These are phyloP conservation scores for Lissocephala sabroskyi DNA, from an alignment of 2,888 invertebrate genomes.

Conservation along the genomic window DNA sequence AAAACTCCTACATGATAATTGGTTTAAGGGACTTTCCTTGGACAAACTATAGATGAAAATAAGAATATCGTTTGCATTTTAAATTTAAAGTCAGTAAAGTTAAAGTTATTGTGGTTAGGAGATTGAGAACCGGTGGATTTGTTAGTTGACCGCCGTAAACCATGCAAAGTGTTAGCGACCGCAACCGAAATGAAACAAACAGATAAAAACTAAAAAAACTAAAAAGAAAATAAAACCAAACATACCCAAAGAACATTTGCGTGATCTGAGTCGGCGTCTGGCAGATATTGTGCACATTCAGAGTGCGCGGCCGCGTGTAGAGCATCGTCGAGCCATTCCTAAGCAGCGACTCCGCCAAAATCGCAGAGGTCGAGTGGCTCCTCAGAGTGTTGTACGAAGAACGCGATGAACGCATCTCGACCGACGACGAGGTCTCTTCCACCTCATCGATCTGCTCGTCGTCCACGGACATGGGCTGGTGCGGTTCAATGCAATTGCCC, in stretches of 20 bases:
- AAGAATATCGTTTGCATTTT: too few species aligned
- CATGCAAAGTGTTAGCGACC: neutral
- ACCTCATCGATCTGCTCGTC: conserved; percentile 15
- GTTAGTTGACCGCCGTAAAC: neutral
- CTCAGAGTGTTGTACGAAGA: conserved; percentile 46
- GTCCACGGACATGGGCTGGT: conserved; percentile 28
- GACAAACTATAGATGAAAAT: too few species aligned
- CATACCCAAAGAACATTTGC: conserved; percentile 71
- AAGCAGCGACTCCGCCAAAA: conserved; percentile 41
- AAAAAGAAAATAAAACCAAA: conserved; percentile 44
- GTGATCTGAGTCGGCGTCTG: conserved; percentile 69
- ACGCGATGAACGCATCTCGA: conserved; percentile 43
- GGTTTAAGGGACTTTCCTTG: too few species aligned
- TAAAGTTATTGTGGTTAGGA: too few species aligned
- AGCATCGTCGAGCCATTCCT: conserved; percentile 32
- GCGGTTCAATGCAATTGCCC: conserved; percentile 10
- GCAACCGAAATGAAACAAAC: conserved; percentile 8
- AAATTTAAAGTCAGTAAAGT: too few species aligned
- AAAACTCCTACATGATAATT: too few species aligned
- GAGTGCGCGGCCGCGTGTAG: conserved; percentile 66
- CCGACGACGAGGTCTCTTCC: conserved; percentile 43
- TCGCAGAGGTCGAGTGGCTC: conserved; percentile 67
- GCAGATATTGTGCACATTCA: conserved; percentile 68
- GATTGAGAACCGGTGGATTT: too few species aligned
- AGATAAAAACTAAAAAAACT: conserved; percentile 14